Conservation (phyloP, 2,888 invertebrate species). For the Teleiodes luculella region DNA sequence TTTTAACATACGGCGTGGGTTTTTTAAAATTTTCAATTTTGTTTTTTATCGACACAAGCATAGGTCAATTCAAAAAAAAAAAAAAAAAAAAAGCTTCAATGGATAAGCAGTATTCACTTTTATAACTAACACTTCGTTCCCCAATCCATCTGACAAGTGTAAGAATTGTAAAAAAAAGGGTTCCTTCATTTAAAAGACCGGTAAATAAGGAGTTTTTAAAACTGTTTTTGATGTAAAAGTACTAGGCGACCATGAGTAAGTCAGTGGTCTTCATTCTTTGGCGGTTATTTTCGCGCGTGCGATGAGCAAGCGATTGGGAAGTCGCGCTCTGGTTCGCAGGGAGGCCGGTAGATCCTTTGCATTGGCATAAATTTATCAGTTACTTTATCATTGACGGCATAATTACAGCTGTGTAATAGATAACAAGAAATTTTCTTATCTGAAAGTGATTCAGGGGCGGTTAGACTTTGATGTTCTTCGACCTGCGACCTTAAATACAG, state of each 20-base stretch:
- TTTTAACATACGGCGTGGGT: too few relatives aligned
- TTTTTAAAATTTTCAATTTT: too few relatives aligned
- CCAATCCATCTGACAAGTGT: too few relatives aligned
- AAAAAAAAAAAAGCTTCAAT: too few relatives aligned
- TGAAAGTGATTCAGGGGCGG: neutral
- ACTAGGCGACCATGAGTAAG: neutral
- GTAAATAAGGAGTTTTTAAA: too few relatives aligned
- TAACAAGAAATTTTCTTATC: neutral
- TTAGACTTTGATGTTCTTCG: neutral
- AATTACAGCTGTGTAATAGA: neutral
- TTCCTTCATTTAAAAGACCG: too few relatives aligned
- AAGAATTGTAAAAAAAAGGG: too few relatives aligned
- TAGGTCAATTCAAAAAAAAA: too few relatives aligned
- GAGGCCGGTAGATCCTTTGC: slow-evolving; percentile 54
- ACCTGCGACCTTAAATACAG: neutral
- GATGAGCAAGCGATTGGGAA: slow-evolving; percentile 31
- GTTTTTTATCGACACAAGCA: too few relatives aligned
- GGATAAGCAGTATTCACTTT: too few relatives aligned
- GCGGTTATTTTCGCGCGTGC: slow-evolving; percentile 26
- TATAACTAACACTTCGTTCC: too few relatives aligned
- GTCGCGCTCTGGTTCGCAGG: slow-evolving; percentile 53
- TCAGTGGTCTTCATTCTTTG: slow-evolving; percentile 29
- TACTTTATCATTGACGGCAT: slow-evolving; percentile 11
- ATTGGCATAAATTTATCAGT: slow-evolving; percentile 20
- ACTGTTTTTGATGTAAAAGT: too few relatives aligned